These are phyloP conservation scores for Tridacna gigas DNA, from an alignment of 2,888 invertebrate genomes.

Conservation along the genomic window DNA sequence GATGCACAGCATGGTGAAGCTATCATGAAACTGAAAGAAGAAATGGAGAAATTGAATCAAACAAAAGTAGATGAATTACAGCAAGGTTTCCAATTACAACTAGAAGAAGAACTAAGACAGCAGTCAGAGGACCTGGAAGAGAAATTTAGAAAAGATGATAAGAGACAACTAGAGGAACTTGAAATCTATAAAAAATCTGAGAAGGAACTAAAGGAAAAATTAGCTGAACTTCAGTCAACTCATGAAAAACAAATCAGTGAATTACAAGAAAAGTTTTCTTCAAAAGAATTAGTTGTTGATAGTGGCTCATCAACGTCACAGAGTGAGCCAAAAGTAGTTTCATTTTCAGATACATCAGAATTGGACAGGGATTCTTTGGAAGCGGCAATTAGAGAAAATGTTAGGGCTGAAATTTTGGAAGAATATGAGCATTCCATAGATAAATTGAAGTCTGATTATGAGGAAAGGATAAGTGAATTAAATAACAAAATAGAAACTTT, in stretches of 20 bases:
- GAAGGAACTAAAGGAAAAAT: slow-evolving; percentile 50
- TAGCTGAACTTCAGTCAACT: slow-evolving; percentile 45
- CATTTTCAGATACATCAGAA: slow-evolving; percentile 35
- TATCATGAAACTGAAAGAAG: slow-evolving; percentile 70
- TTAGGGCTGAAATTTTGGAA: slow-evolving; percentile 55
- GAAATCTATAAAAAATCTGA: slow-evolving; percentile 53
- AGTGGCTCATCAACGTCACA: slow-evolving; percentile 31
- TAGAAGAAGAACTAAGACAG: slow-evolving; percentile 76
- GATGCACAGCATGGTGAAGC: slow-evolving; percentile 62
- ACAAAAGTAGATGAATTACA: slow-evolving; percentile 73
- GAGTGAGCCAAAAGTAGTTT: slow-evolving; percentile 38
- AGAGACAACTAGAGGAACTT: slow-evolving; percentile 44
- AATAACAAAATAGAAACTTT: slow-evolving; percentile 50
- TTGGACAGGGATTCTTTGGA: slow-evolving; percentile 55
- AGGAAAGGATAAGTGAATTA: slow-evolving; percentile 58
- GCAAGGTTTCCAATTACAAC: slow-evolving; percentile 75
- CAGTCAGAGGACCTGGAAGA: slow-evolving; percentile 71
- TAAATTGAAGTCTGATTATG: slow-evolving; percentile 62
- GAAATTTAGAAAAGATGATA: slow-evolving; percentile 62
- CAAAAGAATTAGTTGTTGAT: slow-evolving; percentile 27
- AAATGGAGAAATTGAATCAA: slow-evolving; percentile 75
- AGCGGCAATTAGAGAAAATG: slow-evolving; percentile 57
- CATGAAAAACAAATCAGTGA: slow-evolving; percentile 63
- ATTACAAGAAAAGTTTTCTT: slow-evolving; percentile 56
- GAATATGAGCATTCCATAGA: slow-evolving; percentile 68